Evolutionary conservation across 1,140 invertebrate genomes (phyloP).

Genomic region (Microvelia longipes): DNA sequence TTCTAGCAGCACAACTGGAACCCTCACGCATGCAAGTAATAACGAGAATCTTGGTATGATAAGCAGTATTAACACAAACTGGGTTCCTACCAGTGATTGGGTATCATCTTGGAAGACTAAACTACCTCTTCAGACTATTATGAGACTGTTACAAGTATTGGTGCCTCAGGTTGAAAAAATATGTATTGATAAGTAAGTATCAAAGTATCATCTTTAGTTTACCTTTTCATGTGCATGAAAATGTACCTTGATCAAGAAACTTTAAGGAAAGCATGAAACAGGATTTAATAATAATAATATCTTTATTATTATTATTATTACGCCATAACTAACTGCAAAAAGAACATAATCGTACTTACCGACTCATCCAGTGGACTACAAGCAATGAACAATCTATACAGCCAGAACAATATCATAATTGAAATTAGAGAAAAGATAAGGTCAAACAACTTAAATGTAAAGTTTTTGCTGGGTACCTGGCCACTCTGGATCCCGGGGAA

Average conservation of each 20-base stretch:
- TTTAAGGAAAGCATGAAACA: background rate
- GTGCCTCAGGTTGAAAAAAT: constrained; percentile 99
- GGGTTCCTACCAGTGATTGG: constrained; percentile 84
- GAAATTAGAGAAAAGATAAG: too few species aligned
- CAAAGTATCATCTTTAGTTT: constrained; percentile 4
- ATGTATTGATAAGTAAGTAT: constrained; percentile 92
- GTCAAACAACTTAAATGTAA: too few species aligned
- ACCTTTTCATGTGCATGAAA: background rate
- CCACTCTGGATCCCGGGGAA: too few species aligned
- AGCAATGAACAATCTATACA: too few species aligned
- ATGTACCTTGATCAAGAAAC: background rate
- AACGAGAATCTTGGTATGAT: too few species aligned
- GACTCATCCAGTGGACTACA: too few species aligned
- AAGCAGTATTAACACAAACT: constrained; percentile 27
- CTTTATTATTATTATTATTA: too few species aligned
- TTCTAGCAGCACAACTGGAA: background rate
- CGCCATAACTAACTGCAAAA: too few species aligned
- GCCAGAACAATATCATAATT: too few species aligned
- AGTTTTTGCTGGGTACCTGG: too few species aligned
- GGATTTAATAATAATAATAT: background rate
- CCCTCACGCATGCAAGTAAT: too few species aligned
- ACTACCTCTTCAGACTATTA: constrained; percentile 94
- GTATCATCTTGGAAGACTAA: constrained; percentile 93
- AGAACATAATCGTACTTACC: too few species aligned
- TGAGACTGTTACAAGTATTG: constrained; percentile 92